Base-by-base conservation (phyloP, 2,888 invertebrate species). In the Boloria euphrosyne region DNA sequence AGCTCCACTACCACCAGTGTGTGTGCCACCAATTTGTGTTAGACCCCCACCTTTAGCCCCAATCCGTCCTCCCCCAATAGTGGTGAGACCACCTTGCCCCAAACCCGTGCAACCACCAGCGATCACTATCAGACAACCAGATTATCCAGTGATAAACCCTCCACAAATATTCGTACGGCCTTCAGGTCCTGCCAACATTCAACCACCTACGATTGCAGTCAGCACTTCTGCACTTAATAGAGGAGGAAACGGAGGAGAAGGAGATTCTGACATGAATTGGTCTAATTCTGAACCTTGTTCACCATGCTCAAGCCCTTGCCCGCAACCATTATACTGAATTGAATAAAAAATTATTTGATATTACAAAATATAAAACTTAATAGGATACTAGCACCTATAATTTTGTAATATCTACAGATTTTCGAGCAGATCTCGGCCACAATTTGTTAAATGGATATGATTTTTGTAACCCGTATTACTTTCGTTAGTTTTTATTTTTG, bases 21-120 rank as follows among this genome's bases (percentile, higher is more conserved):
- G 67, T 0, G 87, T 87, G 0, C 85, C 87, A 0, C 67, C 82
- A 0, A 78, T 88, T 13, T 74, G 75, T 0, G 83, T 89, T 2
- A 73, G 79, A 10, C 79, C 82, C 0, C 80, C 82, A 0, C 81
- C 80, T 0, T 75, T 80, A 0, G 66, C 71, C 0, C 71, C 76
- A 0, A 81, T 89, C 1, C 77, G 77, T 2, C 86, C 86, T 0
- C 76, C 82, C 0, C 74, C 85, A 0, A 78, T 89, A 5, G 68
- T 74, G 2, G 80, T 89, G 0, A 74, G 73, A 6, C 84, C 85
- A 16, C 87, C 86, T 0, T 68, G 69, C 0, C 82, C 79, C 0
- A 14, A 67, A 0, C 80, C 83, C 0, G 72, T 89, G 0, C 72
- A 72, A 22, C 80, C 79, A 0, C 69, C 75, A 1, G 54, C 81